These are phyloP conservation scores for Eilema caniola DNA, from an alignment of 2,888 invertebrate genomes.

Conservation along the genomic window DNA sequence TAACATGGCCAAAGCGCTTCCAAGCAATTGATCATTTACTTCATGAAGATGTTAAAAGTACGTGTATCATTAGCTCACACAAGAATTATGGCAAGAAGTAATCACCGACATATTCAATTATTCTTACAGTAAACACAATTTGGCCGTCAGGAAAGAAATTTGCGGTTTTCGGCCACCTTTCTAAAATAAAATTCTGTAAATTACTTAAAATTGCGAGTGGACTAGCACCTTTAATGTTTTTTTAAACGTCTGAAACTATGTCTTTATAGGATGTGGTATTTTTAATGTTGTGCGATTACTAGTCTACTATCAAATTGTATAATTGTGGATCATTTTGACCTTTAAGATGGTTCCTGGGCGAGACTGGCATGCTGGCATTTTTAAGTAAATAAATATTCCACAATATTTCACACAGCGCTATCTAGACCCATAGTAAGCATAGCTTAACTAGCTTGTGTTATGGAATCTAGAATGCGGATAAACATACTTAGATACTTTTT, in stretches of 20 bases:
- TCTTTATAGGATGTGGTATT: not conserved
- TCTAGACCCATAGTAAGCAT: no score
- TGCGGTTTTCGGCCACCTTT: conserved; percentile 30
- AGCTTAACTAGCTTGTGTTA: no score
- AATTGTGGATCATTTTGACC: not conserved
- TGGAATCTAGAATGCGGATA: no score
- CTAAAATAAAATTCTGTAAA: conserved; percentile 15
- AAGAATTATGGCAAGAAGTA: conserved; percentile 18
- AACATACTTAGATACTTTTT: no score
- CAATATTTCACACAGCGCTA: no score
- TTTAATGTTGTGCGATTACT: not conserved
- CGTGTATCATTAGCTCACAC: conserved; percentile 8
- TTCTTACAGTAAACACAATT: conserved; percentile 48
- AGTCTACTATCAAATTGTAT: not conserved
- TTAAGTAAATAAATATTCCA: no score
- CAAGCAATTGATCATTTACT: not conserved
- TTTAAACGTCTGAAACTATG: conserved; percentile 4
- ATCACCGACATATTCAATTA: conserved; percentile 33
- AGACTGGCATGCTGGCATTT: no score
- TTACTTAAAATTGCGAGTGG: conserved; percentile 5
- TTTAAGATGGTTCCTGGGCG: not conserved
- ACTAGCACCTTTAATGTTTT: conserved; percentile 5
- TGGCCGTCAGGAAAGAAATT: conserved; percentile 38
- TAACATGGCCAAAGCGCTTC: not conserved
- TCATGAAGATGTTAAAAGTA: conserved; percentile 4